Conservation (phyloP, 2,888 invertebrate genomes). For the Ochropleura plecta region DNA sequence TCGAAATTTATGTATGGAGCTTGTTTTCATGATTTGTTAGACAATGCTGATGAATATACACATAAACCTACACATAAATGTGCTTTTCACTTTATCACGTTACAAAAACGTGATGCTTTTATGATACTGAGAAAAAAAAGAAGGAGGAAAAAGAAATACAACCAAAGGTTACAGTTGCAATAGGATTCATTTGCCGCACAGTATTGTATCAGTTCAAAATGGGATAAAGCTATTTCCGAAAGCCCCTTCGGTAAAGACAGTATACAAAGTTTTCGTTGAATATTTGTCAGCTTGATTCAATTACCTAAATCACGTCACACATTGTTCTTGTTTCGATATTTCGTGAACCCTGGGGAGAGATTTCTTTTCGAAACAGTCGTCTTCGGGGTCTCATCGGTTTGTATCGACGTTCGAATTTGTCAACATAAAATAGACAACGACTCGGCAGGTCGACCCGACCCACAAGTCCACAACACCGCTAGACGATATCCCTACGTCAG, state of each 20-base stretch:
- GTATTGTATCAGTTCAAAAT: conserved; percentile 40
- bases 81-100: conserved; percentile 8
- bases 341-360: conserved; percentile 51
- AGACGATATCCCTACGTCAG: conserved; percentile 60
- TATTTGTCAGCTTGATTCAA: conserved; percentile 51
- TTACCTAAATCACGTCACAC: conserved; percentile 58
- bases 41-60: conserved; percentile 4
- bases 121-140: conserved; percentile 15
- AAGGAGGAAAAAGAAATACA: neutral
- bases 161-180: conserved; percentile 34
- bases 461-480: conserved; percentile 47
- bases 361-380: conserved; percentile 51
- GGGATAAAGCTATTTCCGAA: conserved; percentile 33
- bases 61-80: neutral
- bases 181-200: conserved; percentile 36
- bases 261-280: conserved; percentile 34
- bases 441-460: conserved; percentile 35
- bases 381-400: conserved; percentile 49
- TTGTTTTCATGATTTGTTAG: conserved; percentile 18
- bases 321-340: conserved; percentile 43
- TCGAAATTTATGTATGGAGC: neutral
- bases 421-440: conserved; percentile 61
- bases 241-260: conserved; percentile 10
- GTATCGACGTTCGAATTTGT: conserved; percentile 66
- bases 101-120: conserved; percentile 12